Evolutionary conservation across 92 coral and sea anemone genomes (phyloP).

Genomic region (Paragorgia papillata): DNA sequence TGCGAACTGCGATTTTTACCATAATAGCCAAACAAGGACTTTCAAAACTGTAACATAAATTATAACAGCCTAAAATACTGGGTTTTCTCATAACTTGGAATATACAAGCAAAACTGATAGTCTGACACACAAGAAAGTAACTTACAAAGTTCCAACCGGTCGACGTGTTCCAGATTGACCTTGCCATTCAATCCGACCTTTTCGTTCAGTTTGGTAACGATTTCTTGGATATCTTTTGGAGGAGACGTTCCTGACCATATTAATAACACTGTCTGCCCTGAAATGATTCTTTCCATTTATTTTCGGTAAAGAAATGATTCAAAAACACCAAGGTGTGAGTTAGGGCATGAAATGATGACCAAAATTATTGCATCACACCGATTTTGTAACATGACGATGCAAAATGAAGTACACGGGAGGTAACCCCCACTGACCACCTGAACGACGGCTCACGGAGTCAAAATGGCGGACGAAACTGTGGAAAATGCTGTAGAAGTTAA

Average conservation of each 20-base stretch:
- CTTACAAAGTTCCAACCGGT: conserved; percentile 79
- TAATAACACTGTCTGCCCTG: conserved; percentile 67
- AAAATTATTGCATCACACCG: background rate
- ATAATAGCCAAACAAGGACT: no score
- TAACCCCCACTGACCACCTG: conserved; percentile 20
- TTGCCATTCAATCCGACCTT: conserved; percentile 69
- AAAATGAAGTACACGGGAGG: no score
- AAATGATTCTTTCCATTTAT: conserved; percentile 62
- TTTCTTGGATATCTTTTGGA: conserved; percentile 72
- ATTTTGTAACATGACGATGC: no score
- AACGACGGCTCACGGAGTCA: conserved; percentile 30
- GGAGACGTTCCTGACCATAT: conserved; percentile 89
- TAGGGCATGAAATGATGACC: background rate
- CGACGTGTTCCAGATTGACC: conserved; percentile 81
- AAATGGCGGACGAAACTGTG: conserved; percentile 53
- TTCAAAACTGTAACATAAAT: no score
- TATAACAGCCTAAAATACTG: no score
- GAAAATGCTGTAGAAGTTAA: background rate
- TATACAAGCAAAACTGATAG: background rate
- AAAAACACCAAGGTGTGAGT: background rate
- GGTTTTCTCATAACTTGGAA: background rate
- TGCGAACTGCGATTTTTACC: no score
- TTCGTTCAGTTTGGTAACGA: conserved; percentile 61
- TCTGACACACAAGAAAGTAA: background rate
- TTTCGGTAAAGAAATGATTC: background rate